Conservation (phyloP, 2,113 vertebrate species). For the Zapornia atra region DNA sequence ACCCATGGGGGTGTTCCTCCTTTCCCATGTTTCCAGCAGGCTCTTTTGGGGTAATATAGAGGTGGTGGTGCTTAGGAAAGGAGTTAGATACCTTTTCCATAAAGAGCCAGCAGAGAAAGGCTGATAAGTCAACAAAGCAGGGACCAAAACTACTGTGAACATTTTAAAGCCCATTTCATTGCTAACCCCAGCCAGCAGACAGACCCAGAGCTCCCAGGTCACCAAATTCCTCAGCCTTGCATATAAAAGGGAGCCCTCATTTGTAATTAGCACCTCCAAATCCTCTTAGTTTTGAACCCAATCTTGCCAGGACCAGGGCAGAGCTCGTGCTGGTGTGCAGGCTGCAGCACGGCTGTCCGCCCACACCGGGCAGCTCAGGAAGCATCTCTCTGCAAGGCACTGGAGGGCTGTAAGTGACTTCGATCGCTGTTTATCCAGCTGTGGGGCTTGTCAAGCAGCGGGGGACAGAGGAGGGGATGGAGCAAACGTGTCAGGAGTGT, state of each 20-base stretch:
- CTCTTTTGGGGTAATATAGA: background rate
- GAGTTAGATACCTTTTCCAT: background rate
- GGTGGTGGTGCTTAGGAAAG: background rate
- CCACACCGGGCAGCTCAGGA: background rate
- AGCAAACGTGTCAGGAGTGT: constrained; percentile 6
- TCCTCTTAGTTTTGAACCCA: background rate
- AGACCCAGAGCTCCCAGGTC: background rate
- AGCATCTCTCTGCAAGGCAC: constrained; percentile 23
- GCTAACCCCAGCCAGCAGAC: background rate
- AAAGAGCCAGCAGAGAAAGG: background rate
- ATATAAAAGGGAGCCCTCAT: background rate
- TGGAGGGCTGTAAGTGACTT: background rate
- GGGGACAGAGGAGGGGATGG: background rate
- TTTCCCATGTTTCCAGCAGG: background rate
- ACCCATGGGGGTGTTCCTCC: background rate
- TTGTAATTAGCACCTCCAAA: background rate
- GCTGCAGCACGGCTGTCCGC: background rate
- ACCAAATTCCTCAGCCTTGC: background rate
- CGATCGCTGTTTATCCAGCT: constrained; percentile 41
- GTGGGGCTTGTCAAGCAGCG: background rate
- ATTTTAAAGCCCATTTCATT: background rate
- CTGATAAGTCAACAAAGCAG: background rate
- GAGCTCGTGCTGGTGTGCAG: background rate
- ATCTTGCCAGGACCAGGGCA: background rate
- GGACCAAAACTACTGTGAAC: background rate